phyloP scores from a whole-genome alignment of 1,140 invertebrate genomes.

The Archegozetes longisetosus region DNA sequence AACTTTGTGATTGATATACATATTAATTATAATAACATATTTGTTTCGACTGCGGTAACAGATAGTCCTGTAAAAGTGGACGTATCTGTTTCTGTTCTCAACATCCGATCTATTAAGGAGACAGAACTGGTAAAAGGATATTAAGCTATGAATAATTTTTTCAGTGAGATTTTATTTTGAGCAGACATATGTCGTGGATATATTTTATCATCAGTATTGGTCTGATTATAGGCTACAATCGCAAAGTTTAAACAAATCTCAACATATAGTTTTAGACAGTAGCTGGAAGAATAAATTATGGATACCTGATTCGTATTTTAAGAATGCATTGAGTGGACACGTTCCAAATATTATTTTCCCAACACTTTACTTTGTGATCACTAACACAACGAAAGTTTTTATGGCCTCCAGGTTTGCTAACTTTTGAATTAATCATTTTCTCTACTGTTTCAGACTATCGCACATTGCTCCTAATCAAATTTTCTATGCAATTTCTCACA shows the following conservation, averaged over 20 bases:
- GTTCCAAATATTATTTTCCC: slow-evolving; percentile 2
- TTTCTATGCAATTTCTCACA: too few relatives aligned
- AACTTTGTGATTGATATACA: too few relatives aligned
- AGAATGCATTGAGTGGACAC: slow-evolving; percentile 17
- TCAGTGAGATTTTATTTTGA: background rate
- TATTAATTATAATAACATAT: too few relatives aligned
- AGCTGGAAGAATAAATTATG: slow-evolving; percentile 17
- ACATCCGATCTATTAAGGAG: background rate
- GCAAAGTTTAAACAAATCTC: background rate
- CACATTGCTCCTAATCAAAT: too few relatives aligned
- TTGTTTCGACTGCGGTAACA: too few relatives aligned
- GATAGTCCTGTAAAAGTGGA: background rate
- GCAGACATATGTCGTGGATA: background rate
- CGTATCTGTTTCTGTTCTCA: background rate
- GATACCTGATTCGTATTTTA: slow-evolving; percentile 21
- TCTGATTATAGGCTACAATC: background rate
- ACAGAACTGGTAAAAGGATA: background rate
- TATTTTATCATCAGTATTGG: background rate
- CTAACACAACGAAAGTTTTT: slow-evolving; percentile 4
- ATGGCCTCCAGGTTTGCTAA: background rate
- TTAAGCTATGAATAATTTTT: background rate
- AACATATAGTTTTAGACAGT: background rate
- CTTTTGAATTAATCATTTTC: background rate
- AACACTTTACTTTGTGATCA: slow-evolving; percentile 5
- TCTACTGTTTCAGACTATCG: too few relatives aligned